phyloP scores from a whole-genome alignment of 92 coral and sea anemone genomes.

The Zoanthus gigantus region DNA sequence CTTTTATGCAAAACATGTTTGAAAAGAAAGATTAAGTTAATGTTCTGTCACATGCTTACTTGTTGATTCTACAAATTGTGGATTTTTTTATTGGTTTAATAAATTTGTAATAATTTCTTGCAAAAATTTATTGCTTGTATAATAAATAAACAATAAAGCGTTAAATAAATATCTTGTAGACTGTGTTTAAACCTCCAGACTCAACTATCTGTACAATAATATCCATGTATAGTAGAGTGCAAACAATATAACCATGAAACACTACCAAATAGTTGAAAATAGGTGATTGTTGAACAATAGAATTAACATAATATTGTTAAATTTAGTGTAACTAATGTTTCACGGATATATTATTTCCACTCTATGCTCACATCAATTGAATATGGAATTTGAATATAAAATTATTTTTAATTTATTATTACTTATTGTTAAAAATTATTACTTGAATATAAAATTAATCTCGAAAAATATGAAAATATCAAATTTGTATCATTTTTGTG shows the following conservation, averaged over 20 bases:
- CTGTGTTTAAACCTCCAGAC: constrained; percentile 7
- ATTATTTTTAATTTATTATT: constrained; percentile 4
- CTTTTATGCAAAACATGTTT: constrained; percentile 14
- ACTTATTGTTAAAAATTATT: constrained; percentile 8
- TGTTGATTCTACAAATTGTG: constrained; percentile 12
- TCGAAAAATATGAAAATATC: constrained; percentile 10
- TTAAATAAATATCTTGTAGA: background rate
- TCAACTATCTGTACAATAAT: constrained; percentile 1
- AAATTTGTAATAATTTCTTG: background rate
- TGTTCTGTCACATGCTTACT: constrained; percentile 16
- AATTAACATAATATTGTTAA: constrained; percentile 4
- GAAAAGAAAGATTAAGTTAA: constrained; percentile 4
- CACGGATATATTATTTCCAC: constrained; percentile 1
- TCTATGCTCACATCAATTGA: constrained; percentile 3
- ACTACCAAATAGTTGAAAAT: constrained; percentile 11
- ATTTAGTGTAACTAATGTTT: constrained; percentile 5
- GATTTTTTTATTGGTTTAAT: background rate
- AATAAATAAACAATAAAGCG: background rate
- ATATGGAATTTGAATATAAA: constrained; percentile 9
- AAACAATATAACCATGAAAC: constrained; percentile 11
- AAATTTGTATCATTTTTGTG: constrained; percentile 3
- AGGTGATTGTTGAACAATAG: constrained; percentile 3
- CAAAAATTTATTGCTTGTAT: background rate
- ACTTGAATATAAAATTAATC: constrained; percentile 7
- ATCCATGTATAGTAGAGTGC: background rate